These are phyloP conservation scores for Pantherophis guttatus DNA, from an alignment of 2,113 vertebrate genomes.

Conservation along the genomic window DNA sequence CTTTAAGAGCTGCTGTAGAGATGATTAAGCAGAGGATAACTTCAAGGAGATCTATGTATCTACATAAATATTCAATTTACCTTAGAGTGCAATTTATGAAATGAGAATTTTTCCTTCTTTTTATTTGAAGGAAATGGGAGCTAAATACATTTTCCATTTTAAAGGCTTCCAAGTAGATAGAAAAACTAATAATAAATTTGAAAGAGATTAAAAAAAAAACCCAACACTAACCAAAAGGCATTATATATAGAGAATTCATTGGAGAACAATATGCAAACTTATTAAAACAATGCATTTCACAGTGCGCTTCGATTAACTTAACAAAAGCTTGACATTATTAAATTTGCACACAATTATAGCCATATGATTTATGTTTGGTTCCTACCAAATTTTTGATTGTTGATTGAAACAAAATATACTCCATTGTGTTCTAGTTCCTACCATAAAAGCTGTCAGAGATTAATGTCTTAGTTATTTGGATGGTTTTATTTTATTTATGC, in stretches of 20 bases:
- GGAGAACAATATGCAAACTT: slow-evolving; percentile 2
- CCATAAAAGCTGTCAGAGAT: neutral
- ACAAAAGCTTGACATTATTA: slow-evolving; percentile 7
- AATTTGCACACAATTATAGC: neutral
- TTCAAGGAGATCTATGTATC: slow-evolving; percentile 19
- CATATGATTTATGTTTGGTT: slow-evolving; percentile 4
- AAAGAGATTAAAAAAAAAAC: slow-evolving; percentile 34
- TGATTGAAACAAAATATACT: neutral
- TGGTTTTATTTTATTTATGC: neutral
- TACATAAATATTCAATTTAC: slow-evolving; percentile 33
- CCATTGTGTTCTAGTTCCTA: neutral
- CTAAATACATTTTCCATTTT: slow-evolving; percentile 27
- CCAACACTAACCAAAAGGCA: neutral
- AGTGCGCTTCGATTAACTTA: slow-evolving; percentile 22
- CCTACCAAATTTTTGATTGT: neutral
- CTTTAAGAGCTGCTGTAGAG: slow-evolving; percentile 5
- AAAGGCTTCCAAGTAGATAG: slow-evolving; percentile 1
- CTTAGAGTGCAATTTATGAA: slow-evolving; percentile 19
- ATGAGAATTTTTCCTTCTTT: slow-evolving; percentile 11
- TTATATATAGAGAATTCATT: slow-evolving; percentile 1
- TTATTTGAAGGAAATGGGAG: slow-evolving; percentile 15
- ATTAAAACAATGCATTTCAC: slow-evolving; percentile 24
- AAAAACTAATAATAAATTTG: slow-evolving; percentile 21
- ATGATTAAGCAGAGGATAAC: slow-evolving; percentile 25
- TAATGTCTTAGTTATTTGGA: slow-evolving; percentile 12